Base-by-base conservation (phyloP, 2,113 vertebrate species). In the Istiophorus platypterus region DNA sequence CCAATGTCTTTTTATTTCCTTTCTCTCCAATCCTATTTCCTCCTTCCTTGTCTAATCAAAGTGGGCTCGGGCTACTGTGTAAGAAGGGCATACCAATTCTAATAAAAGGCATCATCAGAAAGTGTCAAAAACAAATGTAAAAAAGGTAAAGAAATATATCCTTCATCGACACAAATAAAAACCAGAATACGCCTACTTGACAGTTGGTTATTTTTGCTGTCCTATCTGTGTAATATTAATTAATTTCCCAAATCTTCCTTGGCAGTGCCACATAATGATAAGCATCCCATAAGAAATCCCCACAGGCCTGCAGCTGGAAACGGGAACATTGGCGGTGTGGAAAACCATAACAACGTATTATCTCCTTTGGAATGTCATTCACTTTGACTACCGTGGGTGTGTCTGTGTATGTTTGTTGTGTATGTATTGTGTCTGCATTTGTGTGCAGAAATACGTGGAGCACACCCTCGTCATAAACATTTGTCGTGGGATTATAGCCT, bases 401-500 rank as follows among this genome's bases (percentile, higher is more conserved):
- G 59, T 81, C 31, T 63, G 63, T 71, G n/a, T 45, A 56, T 66
- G 71, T 59, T 42, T 75, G 51, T 54, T 37, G 39, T 64, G 58
- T 7, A 63, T 18, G 49, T 51, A 47, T 26, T n/a, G 52, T 67
- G 56, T 45, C 27, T 4, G 49, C 26, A 37, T 26, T 27, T 68
- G 17, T 63, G 26, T 84, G 67, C 54, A 31, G 52, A 68, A 71
- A 80, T 80, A 85, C 92, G 83, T 82, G 74, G 73, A 86, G 85
- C 89, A 89, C 87, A 89, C 90, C 68, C 69, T 69, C 77, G 72
- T 85, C 92, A 87, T 91, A 78, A 91, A 78, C 86, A 91, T 92
- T 78, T 70, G 58, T 90, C 89, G 89, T 37, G 37, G 69, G 75
- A 87, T 81, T 74, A 81, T 65, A 81, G 84, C 51, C 22, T 3